phyloP scores from a whole-genome alignment of 2,797 vertebrate genomes.

The Potorous gilbertii region DNA sequence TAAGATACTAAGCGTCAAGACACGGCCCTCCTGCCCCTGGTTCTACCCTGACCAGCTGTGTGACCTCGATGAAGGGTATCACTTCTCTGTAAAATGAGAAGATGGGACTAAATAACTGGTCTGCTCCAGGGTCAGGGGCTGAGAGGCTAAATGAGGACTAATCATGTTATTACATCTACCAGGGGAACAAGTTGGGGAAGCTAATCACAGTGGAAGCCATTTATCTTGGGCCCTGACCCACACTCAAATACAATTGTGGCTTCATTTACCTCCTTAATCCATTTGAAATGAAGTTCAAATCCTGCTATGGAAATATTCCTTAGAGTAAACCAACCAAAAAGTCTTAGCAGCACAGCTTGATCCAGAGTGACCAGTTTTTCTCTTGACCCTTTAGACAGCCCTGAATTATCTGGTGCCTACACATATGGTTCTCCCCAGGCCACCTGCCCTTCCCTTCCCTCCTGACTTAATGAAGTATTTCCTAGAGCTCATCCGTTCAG shows the following conservation, averaged over 20 bases:
- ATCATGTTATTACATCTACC: conserved; percentile 2
- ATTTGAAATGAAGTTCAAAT: background rate
- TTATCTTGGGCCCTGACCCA: background rate
- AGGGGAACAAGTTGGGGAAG: background rate
- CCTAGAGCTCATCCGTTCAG: background rate
- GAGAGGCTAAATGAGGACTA: background rate
- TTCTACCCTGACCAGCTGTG: background rate
- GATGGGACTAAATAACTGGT: background rate
- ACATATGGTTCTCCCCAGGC: background rate
- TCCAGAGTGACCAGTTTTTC: background rate
- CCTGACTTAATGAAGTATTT: background rate
- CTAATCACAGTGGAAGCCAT: background rate
- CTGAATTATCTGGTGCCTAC: background rate
- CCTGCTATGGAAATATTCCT: background rate
- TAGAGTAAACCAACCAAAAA: background rate
- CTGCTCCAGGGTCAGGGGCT: background rate
- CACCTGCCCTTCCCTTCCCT: background rate
- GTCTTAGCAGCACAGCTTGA: background rate
- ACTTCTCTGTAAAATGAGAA: conserved; percentile 17
- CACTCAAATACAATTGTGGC: background rate
- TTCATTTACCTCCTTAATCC: background rate
- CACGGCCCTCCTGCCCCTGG: background rate
- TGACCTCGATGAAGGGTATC: background rate
- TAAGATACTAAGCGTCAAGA: background rate
- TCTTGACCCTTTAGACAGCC: background rate